Evolutionary conservation across 2,113 vertebrate genomes (phyloP).

Genomic region (Osmerus mordax): DNA sequence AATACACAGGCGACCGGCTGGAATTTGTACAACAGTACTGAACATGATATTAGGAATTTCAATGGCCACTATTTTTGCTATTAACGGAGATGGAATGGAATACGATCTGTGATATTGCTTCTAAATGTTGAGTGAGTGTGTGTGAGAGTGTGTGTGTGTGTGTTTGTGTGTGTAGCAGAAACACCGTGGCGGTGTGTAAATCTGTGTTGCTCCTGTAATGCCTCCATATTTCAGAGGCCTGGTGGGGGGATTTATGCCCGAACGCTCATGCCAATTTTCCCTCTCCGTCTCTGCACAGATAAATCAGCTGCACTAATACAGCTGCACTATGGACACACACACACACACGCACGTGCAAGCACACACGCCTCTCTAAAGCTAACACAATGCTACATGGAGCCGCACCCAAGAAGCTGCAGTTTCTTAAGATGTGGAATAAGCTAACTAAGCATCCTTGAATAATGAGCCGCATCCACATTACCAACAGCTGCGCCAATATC

Average conservation of each 20-base stretch:
- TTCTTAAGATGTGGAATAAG: no score
- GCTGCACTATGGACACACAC: slow-evolving; percentile 44
- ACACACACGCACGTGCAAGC: not conserved
- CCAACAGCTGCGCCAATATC: no score
- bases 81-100: no score
- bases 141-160: not conserved
- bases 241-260: slow-evolving; percentile 64
- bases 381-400: slow-evolving; percentile 28
- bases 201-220: slow-evolving; percentile 66
- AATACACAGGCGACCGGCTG: no score
- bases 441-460: no score
- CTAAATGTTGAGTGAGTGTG: not conserved
- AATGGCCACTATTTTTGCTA: no score
- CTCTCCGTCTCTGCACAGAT: slow-evolving; percentile 59
- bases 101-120: no score
- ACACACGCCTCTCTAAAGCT: slow-evolving; percentile 7
- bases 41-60: no score
- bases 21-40: no score
- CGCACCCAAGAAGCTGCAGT: slow-evolving; percentile 25
- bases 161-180: slow-evolving; percentile 32
- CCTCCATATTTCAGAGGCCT: slow-evolving; percentile 68
- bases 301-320: slow-evolving; percentile 66
- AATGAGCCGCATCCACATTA: no score
- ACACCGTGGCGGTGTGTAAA: slow-evolving; percentile 63
- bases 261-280: slow-evolving; percentile 68